Evolutionary conservation across 2,888 invertebrate species (phyloP), one percentile per base, ranked within the genome.

Genomic region (Sicus ferrugineus): DNA sequence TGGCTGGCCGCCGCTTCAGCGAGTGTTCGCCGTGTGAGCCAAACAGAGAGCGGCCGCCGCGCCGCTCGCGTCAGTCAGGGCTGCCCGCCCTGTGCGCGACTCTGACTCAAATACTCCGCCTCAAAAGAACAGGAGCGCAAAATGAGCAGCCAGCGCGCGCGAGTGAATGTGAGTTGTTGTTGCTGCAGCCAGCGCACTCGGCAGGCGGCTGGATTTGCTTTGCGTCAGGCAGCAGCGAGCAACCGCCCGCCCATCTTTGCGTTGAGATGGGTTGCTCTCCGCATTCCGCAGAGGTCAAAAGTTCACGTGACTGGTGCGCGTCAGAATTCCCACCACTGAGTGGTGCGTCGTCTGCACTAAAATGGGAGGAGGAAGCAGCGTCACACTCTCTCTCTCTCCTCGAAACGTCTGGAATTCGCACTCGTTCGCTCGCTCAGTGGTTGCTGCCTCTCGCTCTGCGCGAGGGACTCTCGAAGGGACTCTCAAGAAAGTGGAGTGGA

Each of bases 31-130:
- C 48, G 30, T 58, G 31, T 19, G n/a, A n/a, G 14, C 64, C 64
- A 50, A 23, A 54, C 54, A 54, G 54, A 26, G 26, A 19, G 14
- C 54, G 16, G 28, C 16, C 1, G 19, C 21, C 42, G 28, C 21
- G 54, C 26, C 34, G 42, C n/a, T 4, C 6, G 30, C 19, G 30
- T n/a, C 46, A 28, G 62, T 23, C 54, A 46, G 67, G 34, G 62
- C 59, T 59, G 69, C 64, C 64, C 64, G 3, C 5, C 9, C 54
- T 26, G 7, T 54, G 75, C 76, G 75, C 76, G 78, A 81, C 81
- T 80, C 80, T 79, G 81, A 80, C 81, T 81, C 79, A 80, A 80
- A 80, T 81, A 80, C 80, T 80, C 81, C 80, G 80, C 81, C 80
- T 80, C 81, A 77, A 81, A 76, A 68, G 69, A 80, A 73, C 79